phyloP scores from a whole-genome alignment of 2,888 invertebrate genomes.

The Caenorhabditis sp. region DNA sequence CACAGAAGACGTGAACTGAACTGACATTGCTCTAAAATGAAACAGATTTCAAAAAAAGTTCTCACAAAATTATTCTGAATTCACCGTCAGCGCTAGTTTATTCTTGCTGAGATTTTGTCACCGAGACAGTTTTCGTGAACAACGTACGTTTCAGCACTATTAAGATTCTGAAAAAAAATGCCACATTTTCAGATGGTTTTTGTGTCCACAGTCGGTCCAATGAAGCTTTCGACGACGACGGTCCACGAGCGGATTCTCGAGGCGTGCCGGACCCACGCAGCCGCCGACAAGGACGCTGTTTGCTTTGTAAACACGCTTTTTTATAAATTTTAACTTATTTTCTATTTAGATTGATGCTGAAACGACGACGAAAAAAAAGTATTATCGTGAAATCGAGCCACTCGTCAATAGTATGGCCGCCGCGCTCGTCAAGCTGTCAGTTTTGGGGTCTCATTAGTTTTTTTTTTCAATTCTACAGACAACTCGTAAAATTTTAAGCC shows the following conservation, averaged over 20 bases:
- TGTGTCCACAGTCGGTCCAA: slow-evolving; percentile 43
- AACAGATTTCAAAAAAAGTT: too few species aligned
- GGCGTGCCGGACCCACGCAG: slow-evolving; percentile 24
- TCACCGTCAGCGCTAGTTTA: too few species aligned
- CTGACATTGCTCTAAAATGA: too few species aligned
- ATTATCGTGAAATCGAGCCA: slow-evolving; percentile 48
- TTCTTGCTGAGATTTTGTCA: not conserved
- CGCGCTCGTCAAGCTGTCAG: slow-evolving; percentile 40
- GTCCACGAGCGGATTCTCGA: slow-evolving; percentile 48
- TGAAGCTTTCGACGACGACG: slow-evolving; percentile 36
- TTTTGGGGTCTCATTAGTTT: too few species aligned
- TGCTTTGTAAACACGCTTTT: slow-evolving; percentile 18
- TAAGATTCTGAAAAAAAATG: not conserved
- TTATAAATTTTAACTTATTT: not conserved
- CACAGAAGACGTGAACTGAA: too few species aligned
- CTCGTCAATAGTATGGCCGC: slow-evolving; percentile 48
- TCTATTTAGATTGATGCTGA: slow-evolving; percentile 53
- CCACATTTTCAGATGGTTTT: slow-evolving; percentile 59
- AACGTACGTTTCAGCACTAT: slow-evolving; percentile 2
- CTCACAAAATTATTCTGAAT: too few species aligned
- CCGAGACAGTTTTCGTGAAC: slow-evolving; percentile 29
- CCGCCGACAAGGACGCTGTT: slow-evolving; percentile 48
- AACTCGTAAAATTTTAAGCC: too few species aligned
- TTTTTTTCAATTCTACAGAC: not conserved
- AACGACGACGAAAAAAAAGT: slow-evolving; percentile 49